Evolutionary conservation across 1,140 invertebrate species (phyloP), one percentile per base, ranked within the genome.

Genomic region (Bombus affinis): DNA sequence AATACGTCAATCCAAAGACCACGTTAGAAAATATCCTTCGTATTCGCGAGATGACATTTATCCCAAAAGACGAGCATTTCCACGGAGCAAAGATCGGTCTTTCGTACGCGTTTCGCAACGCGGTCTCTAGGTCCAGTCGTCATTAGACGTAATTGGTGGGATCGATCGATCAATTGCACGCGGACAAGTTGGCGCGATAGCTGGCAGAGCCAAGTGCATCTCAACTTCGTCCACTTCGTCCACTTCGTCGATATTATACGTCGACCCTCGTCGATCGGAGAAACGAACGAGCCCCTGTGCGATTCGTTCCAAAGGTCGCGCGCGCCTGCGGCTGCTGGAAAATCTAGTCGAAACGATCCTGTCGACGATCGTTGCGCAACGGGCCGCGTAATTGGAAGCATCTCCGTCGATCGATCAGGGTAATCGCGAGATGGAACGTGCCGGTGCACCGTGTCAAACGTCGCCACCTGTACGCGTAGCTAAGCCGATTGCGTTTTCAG

Each of bases 401-500:
- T 78, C 78, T 37, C 62, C n/a, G 74, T 6, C 42, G 82, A 83
- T 78, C 74, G 82, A 83, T 77, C 74, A 37, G 83, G 57, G 37
- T 79, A 84, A 80, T 83, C 76, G 72, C 39, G 44, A 77, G 35
- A 57, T 18, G 74, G 77, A 72, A 79, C 68, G 76, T 89, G 80
- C 66, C 88, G 74, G 77, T 72, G 59, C 86, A 80, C 57, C 44
- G 79, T 76, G 88, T 89, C 85, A 72, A 88, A 89, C 86, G 77
- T 85, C 91, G 90, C 92, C 93, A 94, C 93, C 93, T 94, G 93
- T 94, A 89, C 90, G 83, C 74, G 47, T 93, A 76, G 89, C 93
- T 88, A 93, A 94, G 83, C 79, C 91, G 93, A 93, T 93, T 92
- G 91, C 90, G 85, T 90, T 92, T 91, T 88, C 89, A 85, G 68